Evolutionary conservation across 2,113 vertebrate species (phyloP).

Genomic region (Glaucidium brasilianum): DNA sequence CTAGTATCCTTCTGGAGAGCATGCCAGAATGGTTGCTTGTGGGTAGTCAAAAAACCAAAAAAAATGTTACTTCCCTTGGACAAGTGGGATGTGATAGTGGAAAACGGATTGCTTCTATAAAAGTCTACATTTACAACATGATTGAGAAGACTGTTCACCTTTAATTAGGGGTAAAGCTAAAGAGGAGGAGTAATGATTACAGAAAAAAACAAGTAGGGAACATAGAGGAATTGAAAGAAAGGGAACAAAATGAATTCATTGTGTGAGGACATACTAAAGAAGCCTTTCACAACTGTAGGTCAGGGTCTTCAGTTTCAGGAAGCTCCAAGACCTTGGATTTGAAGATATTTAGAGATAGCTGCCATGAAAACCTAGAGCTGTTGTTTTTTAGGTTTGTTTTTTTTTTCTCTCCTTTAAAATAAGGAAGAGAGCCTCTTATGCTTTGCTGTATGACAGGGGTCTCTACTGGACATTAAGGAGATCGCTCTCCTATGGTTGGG

Average conservation of each 20-base stretch:
- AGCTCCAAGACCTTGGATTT: neutral
- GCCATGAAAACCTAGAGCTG: neutral
- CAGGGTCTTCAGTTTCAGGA: neutral
- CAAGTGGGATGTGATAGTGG: neutral
- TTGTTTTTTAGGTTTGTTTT: neutral
- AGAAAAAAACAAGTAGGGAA: neutral
- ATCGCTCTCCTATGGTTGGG: neutral
- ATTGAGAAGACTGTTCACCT: neutral
- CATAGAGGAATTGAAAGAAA: neutral
- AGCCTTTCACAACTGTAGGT: neutral
- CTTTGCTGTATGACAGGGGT: neutral
- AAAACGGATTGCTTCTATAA: neutral
- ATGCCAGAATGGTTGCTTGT: neutral
- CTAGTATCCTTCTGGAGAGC: neutral
- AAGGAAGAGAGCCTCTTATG: neutral
- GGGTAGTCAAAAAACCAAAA: neutral
- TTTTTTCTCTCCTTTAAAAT: neutral
- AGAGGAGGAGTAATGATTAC: neutral
- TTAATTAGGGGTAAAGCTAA: neutral
- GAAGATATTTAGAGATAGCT: neutral
- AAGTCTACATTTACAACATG: neutral
- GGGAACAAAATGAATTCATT: neutral
- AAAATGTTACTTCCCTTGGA: fast-evolving
- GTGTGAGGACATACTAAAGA: neutral
- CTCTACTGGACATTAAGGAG: neutral